Base-by-base conservation (phyloP, 1,140 invertebrate species). In the Goniozus legneri region DNA sequence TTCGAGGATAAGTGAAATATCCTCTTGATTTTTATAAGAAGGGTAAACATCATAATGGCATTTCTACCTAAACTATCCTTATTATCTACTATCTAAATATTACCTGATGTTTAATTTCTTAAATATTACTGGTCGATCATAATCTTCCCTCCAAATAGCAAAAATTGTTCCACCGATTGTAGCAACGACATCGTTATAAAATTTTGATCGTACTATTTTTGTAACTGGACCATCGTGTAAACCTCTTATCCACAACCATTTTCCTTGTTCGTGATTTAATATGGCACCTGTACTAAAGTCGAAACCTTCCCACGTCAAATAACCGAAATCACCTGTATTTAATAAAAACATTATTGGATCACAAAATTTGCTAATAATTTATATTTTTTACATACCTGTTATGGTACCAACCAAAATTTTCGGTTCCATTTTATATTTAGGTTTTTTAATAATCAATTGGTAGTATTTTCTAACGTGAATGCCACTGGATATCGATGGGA, bases 221-320 rank as follows among this genome's bases (percentile, higher is more conserved):
- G 76, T 73, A 12, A 88, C 62, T 2, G 84, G 80, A 0, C 86
- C 86, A 58, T 88, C 83, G 56, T 89, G 86, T 39, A 84, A 78
- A 46, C 60, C 68, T 50, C 76, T 76, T 46, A 69, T 59, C 56
- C 67, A 76, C 20, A 68, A 43, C 62, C 77, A 73, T 47, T 71
- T 72, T 22, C 66, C 69, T 34, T 66, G 67, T 66, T 84, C 80
- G 4, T 69, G 76, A 56, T 81, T 82, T 1, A 82, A 72, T 10
- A 65, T 54, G 50, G 78, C 70, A 0, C 80, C 82, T 0, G 79
- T 79, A 48, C 78, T 75, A 40, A 82, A 80, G 24, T 83, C 77
- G 53, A 77, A 82, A 10, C 83, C 83, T 50, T 81, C 77, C 81
- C 82, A 85, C 2, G 73, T 66, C 30, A 79, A 62, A 45, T 73